phyloP scores from a whole-genome alignment of 2,797 vertebrate genomes.

The Phrynocephalus vlangalii region DNA sequence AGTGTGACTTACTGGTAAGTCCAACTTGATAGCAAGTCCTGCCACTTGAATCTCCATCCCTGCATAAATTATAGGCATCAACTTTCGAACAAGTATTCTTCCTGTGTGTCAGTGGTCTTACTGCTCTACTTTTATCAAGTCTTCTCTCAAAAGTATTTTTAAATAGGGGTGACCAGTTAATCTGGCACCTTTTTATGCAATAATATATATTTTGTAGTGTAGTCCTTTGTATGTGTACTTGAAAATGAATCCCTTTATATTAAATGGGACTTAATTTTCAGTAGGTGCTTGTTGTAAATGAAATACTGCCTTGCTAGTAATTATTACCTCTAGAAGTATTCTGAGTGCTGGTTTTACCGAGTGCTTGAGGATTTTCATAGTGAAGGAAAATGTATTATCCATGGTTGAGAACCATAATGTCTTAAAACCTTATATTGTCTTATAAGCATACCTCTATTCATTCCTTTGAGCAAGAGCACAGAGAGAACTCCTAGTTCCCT shows the following conservation, averaged over 20 bases:
- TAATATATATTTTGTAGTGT: neutral
- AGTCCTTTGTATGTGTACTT: neutral
- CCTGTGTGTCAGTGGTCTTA: neutral
- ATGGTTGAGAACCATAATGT: neutral
- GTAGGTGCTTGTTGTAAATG: neutral
- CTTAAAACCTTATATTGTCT: neutral
- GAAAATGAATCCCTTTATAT: neutral
- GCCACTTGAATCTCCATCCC: too few species aligned
- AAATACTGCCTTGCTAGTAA: neutral
- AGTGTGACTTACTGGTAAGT: too few species aligned
- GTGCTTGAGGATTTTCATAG: conserved; percentile 24
- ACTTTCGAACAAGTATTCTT: neutral
- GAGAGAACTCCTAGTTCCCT: too few species aligned
- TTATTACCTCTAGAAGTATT: neutral
- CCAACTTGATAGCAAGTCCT: too few species aligned
- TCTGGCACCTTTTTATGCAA: neutral
- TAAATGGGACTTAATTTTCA: neutral
- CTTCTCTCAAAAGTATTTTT: neutral
- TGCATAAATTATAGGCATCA: neutral
- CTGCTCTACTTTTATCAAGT: neutral
- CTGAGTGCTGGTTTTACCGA: neutral
- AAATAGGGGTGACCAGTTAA: neutral
- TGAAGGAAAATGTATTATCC: neutral
- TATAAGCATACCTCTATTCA: neutral
- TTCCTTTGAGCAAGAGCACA: neutral